phyloP scores from a whole-genome alignment of 2,797 vertebrate species.

The Sebastes cheni region DNA sequence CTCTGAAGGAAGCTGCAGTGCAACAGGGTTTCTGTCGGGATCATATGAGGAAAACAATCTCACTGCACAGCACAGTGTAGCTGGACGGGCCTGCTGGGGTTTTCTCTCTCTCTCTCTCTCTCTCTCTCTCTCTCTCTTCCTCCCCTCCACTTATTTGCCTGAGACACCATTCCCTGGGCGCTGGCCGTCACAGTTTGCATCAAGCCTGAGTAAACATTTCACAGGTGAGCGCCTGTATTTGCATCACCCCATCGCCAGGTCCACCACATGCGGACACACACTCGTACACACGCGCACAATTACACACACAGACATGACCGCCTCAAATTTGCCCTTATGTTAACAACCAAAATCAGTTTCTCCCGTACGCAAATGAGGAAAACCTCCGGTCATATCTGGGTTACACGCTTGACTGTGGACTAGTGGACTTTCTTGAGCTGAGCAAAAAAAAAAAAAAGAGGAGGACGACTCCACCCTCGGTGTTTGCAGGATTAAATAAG shows the following conservation, averaged over 20 bases:
- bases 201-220: conserved; percentile 82
- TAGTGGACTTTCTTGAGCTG: conserved; percentile 80
- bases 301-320: conserved; percentile 50
- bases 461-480: conserved; percentile 48
- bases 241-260: conserved; percentile 75
- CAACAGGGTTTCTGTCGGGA: not conserved
- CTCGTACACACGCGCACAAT: conserved; percentile 29
- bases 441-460: conserved; percentile 42
- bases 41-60: conserved; percentile 27
- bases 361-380: conserved; percentile 81
- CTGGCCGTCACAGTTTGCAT: conserved; percentile 84
- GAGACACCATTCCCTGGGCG: conserved; percentile 78
- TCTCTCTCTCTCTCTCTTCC: conserved; percentile 4
- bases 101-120: not conserved
- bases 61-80: not conserved
- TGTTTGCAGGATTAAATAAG: conserved; percentile 50
- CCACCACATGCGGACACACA: conserved; percentile 64
- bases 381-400: conserved; percentile 79
- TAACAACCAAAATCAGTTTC: conserved; percentile 84
- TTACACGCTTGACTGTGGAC: conserved; percentile 86
- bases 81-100: not conserved
- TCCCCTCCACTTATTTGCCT: conserved; percentile 78
- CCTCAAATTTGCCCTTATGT: conserved; percentile 68
- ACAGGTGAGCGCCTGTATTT: conserved; percentile 85
- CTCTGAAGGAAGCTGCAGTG: not conserved